These are phyloP conservation scores for Eudyptes chrysolophus DNA, from an alignment of 2,113 vertebrate genomes.

Conservation along the genomic window DNA sequence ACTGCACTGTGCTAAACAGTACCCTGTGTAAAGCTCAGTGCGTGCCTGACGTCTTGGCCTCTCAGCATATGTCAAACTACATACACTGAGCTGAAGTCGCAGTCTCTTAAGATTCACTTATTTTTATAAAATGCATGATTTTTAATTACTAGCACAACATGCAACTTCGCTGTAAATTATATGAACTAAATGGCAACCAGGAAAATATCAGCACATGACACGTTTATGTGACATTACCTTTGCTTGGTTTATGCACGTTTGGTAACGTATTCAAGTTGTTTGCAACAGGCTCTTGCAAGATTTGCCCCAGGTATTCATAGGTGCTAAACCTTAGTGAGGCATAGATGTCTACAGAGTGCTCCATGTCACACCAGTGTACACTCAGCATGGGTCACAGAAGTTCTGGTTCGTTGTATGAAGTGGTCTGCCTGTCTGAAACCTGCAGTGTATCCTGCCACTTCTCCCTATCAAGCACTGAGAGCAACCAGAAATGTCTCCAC, in stretches of 20 bases:
- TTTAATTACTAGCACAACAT: neutral
- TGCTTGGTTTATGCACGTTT: neutral
- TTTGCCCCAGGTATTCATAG: neutral
- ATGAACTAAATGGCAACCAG: neutral
- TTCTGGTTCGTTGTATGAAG: neutral
- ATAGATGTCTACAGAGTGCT: too few species aligned
- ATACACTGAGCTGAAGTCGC: neutral
- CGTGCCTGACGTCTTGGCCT: neutral
- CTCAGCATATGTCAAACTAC: neutral
- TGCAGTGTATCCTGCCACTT: neutral
- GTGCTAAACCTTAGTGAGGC: neutral
- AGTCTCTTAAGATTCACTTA: neutral
- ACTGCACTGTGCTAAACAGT: neutral
- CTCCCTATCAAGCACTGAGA: neutral
- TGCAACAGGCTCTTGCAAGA: neutral
- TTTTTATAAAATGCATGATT: neutral
- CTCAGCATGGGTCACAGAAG: neutral
- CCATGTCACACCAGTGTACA: neutral
- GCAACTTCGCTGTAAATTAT: neutral
- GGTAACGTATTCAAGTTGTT: neutral
- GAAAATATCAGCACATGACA: neutral
- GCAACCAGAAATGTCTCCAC: neutral
- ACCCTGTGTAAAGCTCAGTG: neutral
- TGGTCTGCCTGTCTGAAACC: neutral
- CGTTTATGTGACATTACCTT: neutral